Evolutionary conservation across 1,140 invertebrate genomes (phyloP), one percentile per base, ranked within the genome.

Genomic region (Hylaeus volcanicus): DNA sequence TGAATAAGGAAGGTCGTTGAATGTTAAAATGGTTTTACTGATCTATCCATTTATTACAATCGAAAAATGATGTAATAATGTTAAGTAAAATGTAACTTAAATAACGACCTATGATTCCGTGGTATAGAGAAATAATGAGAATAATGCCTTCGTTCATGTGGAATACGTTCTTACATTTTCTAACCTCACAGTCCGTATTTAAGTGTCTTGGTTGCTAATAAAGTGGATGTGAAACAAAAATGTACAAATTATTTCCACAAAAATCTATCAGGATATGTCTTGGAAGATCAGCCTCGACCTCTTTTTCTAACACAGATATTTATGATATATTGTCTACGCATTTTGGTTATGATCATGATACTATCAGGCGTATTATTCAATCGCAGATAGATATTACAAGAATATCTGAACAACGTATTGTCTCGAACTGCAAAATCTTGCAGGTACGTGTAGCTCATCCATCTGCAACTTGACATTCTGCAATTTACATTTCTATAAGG

Each of bases 381-480:
- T 4, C 0, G 0, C n/a, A 6, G 1, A 2, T 14, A 3, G n/a
- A n/a, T 43, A 3, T 14, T 3, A 0, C 53, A 41, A 12, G 66
- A 37, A 6, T 82, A 71, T 6, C 74, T 0, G 4, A 37, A 11
- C 0, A 64, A 11, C 48, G 9, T 11, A 1, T 86, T 37, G 9
- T 68, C 12, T 43, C 56, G 1, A 86, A 82, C 8, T 86, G 71
- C 5, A 2, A 11, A 1, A 56, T 45, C 11, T 39, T 55, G 2
- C 37, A 51, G 45, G 84, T 86, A n/a, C 48, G 2, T n/a, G 41
- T 65, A 5, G 53, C 51, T 70, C 39, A 1, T 14, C 14, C 15
- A n/a, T 41, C 12, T 43, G 51, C 15, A 39, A 56, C 26, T 43
- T 3, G 2, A n/a, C 15, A 5, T 48, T 51, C 26, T 26, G 26